Evolutionary conservation across 2,888 invertebrate genomes (phyloP).

Genomic region (Brachylomia viminalis): DNA sequence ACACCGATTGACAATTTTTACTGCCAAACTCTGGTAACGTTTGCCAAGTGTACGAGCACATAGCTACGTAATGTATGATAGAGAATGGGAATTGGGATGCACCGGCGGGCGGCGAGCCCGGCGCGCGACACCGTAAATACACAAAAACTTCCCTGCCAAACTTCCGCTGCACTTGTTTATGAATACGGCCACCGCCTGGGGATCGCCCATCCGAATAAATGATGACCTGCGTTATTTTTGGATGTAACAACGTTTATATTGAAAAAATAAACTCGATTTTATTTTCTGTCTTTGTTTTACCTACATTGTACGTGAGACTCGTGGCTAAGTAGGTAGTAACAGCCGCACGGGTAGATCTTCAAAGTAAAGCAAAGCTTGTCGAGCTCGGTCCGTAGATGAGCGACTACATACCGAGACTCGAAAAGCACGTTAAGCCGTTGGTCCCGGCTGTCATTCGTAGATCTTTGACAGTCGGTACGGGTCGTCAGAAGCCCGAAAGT

Average conservation of each 20-base stretch:
- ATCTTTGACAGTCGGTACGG: not conserved
- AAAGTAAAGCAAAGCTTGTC: not conserved
- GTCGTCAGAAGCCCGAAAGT: too few relatives aligned
- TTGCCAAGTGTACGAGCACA: constrained; percentile 76
- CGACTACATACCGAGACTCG: not conserved
- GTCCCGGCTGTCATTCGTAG: not conserved
- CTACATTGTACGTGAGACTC: not conserved
- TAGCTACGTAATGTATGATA: constrained; percentile 69
- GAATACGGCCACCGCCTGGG: constrained; percentile 79
- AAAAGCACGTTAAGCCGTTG: too few relatives aligned
- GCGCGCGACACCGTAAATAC: constrained; percentile 82
- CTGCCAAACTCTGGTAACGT: constrained; percentile 72
- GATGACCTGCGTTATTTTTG: constrained; percentile 71
- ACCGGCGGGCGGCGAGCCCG: constrained; percentile 69
- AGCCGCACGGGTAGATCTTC: not conserved
- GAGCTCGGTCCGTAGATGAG: not conserved
- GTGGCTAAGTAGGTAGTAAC: not conserved
- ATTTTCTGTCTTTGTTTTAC: constrained; percentile 21
- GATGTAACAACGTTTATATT: constrained; percentile 63
- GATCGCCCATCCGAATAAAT: constrained; percentile 76
- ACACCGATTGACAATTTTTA: constrained; percentile 65
- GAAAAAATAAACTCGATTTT: constrained; percentile 53
- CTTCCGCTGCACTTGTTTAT: constrained; percentile 86
- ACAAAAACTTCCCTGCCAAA: constrained; percentile 87
- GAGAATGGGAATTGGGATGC: constrained; percentile 76